Percentiles rank a stretch among this genome's conserved stretches.
Conservation (phyloP, 2,113 vertebrate genomes). For the Oreochromis aureus region DNA sequence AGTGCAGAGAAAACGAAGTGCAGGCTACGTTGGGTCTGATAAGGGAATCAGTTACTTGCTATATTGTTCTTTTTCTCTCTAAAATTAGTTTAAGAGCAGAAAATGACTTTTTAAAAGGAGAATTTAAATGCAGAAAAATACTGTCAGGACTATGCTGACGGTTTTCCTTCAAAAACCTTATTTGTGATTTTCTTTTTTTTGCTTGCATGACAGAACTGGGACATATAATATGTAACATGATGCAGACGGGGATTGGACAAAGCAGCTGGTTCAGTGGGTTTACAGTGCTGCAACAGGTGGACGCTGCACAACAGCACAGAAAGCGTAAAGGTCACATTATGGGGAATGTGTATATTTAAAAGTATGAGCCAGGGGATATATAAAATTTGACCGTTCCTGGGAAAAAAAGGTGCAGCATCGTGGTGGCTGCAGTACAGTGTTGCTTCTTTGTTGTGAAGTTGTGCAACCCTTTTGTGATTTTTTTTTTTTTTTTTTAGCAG, state of each 20-base stretch:
- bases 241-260: neutral
- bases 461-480: neutral
- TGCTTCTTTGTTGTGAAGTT: neutral
- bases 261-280: neutral
- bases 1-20: neutral
- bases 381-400: neutral
- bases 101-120: neutral
- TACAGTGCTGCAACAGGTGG: neutral
- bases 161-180: neutral
- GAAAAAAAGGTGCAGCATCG: neutral
- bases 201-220: neutral
- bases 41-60: neutral
- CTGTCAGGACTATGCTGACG: rapidly evolving
- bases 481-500: neutral
- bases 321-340: neutral
- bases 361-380: neutral
- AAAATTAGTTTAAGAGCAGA: neutral
- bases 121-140: neutral
- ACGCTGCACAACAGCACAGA: neutral
- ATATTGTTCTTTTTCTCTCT: neutral
- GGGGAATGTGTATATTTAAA: neutral
- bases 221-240: neutral
- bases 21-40: neutral
- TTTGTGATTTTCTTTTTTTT: neutral
- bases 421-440: neutral